phyloP scores from a whole-genome alignment of 2,113 vertebrate genomes.

The Saimiri boliviensis region DNA sequence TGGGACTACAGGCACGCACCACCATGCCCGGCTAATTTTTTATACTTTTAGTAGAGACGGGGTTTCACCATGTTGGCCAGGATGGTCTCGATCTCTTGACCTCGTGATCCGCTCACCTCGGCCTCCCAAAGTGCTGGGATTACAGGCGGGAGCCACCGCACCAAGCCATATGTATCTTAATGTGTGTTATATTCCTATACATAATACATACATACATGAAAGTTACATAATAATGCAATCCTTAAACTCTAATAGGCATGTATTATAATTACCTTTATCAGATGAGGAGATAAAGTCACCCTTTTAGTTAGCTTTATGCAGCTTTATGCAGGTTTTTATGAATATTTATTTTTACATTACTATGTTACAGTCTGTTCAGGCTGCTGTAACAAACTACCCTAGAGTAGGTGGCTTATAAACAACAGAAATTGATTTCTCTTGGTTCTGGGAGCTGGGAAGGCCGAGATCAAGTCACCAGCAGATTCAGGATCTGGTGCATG shows the following conservation, averaged over 20 bases:
- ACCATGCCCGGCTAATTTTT: too few relatives aligned
- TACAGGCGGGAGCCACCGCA: too few relatives aligned
- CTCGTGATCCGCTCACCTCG: too few relatives aligned
- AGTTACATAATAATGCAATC: fast-evolving
- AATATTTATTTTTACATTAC: background rate
- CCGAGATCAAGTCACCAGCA: background rate
- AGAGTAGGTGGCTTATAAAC: too few relatives aligned
- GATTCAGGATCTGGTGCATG: background rate
- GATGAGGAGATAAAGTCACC: background rate
- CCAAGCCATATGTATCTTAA: background rate
- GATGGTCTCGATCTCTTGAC: too few relatives aligned
- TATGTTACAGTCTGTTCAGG: background rate
- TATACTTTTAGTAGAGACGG: too few relatives aligned
- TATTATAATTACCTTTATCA: background rate
- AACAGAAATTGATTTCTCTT: background rate
- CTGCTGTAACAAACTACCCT: background rate
- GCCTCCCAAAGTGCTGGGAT: too few relatives aligned
- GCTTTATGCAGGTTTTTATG: background rate
- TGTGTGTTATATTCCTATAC: background rate
- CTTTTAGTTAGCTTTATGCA: background rate
- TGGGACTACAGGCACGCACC: too few relatives aligned
- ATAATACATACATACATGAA: too few relatives aligned
- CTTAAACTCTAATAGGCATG: background rate
- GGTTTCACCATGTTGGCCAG: too few relatives aligned
- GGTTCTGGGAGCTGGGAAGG: background rate